phyloP scores from a whole-genome alignment of 37 sponge, comb jelly and placozoan genomes.

The Corticium candelabrum region DNA sequence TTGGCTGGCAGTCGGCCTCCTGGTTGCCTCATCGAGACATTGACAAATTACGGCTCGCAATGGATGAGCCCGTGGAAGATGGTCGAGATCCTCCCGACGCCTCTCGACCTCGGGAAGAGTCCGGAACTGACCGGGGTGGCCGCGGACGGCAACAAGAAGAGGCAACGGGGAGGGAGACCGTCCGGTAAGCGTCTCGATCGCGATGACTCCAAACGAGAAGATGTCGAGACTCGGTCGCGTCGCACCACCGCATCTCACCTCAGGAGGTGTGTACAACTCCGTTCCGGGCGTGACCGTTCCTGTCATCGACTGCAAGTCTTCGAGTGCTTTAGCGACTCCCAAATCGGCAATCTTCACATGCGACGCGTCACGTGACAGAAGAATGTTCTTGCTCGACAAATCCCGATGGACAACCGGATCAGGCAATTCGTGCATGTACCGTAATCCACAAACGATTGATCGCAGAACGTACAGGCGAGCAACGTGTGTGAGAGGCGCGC shows the following conservation, averaged over 20 bases:
- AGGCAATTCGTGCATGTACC: conserved; percentile 51
- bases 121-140: no score
- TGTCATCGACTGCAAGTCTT: not conserved
- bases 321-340: conserved; percentile 44
- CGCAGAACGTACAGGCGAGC: conserved; percentile 30
- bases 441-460: conserved; percentile 35
- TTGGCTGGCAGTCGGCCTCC: not conserved
- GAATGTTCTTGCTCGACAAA: conserved; percentile 55
- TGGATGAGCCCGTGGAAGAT: conserved; percentile 8
- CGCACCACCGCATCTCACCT: conserved; percentile 19
- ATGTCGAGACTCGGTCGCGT: conserved; percentile 36
- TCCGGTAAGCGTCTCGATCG: conserved; percentile 44
- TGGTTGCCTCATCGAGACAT: conserved; percentile 10
- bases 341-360: conserved; percentile 58
- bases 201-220: conserved; percentile 49
- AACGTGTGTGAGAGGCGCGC: not conserved
- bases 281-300: conserved; percentile 37
- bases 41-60: conserved; percentile 2
- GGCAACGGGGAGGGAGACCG: conserved; percentile 18
- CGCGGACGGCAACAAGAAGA: not conserved
- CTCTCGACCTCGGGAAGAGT: conserved; percentile 56
- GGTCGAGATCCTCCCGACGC: conserved; percentile 30
- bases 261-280: conserved; percentile 57
- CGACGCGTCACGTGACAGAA: conserved; percentile 20
- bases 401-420: conserved; percentile 63